A percentile compares a stretch with the other conserved stretches of the same genome.
Evolutionary conservation across 2,113 vertebrate genomes (phyloP).

Genomic region (Emydura subglobosa): DNA sequence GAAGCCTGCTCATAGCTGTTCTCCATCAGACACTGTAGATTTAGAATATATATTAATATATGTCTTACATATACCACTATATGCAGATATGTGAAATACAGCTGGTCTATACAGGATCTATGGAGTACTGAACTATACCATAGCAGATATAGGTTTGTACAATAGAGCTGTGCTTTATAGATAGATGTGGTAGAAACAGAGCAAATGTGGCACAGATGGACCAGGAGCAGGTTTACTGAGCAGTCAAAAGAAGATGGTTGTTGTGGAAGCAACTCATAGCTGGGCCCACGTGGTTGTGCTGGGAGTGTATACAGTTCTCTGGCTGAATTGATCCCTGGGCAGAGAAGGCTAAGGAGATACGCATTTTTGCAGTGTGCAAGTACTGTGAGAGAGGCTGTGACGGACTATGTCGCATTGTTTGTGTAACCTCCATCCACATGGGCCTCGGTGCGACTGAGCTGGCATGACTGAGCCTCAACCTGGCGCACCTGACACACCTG

Average conservation of each 20-base stretch:
- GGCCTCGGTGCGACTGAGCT: neutral
- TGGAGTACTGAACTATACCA: neutral
- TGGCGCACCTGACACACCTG: neutral
- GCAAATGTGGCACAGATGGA: neutral
- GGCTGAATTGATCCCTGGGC: neutral
- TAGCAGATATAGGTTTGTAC: accelerated
- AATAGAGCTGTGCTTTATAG: accelerated
- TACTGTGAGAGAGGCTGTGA: neutral
- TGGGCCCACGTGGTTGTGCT: neutral
- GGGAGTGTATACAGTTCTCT: neutral
- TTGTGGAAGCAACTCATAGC: neutral
- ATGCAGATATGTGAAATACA: accelerated
- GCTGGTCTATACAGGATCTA: accelerated
- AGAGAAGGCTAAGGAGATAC: neutral
- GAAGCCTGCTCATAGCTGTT: neutral
- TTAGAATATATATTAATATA: neutral
- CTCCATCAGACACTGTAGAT: accelerated
- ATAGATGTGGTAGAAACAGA: neutral
- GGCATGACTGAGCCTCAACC: neutral
- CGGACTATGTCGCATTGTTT: neutral
- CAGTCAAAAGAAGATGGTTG: neutral
- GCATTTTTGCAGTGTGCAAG: neutral
- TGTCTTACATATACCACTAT: neutral
- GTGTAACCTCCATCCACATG: neutral
- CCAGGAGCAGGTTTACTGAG: neutral